Percentiles rank a stretch among this genome's conserved stretches.
phyloP scores from a whole-genome alignment of 2,888 invertebrate species.

The Gortyna flavago region DNA sequence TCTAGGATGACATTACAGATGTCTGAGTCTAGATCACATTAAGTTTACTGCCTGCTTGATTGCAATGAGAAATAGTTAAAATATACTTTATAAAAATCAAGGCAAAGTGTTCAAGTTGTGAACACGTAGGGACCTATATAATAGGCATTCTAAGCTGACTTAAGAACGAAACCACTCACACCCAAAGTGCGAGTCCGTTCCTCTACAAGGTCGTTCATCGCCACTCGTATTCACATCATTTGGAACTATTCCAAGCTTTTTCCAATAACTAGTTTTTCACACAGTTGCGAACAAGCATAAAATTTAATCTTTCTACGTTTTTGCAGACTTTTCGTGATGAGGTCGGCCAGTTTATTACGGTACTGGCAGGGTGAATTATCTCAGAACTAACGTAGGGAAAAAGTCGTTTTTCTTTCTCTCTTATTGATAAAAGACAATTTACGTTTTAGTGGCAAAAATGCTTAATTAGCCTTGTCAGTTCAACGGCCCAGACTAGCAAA shows the following conservation, averaged over 20 bases:
- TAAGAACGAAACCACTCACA: constrained; percentile 36
- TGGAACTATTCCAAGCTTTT: constrained; percentile 73
- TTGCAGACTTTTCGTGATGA: constrained; percentile 19
- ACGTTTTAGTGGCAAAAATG: not conserved
- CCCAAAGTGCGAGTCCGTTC: constrained; percentile 50
- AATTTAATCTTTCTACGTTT: constrained; percentile 38
- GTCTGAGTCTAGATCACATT: not conserved
- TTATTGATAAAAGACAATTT: not conserved
- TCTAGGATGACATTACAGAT: not conserved
- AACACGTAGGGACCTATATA: not conserved
- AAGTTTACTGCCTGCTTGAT: not conserved
- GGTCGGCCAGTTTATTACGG: constrained; percentile 8
- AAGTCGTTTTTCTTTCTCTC: not conserved
- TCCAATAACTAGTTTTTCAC: constrained; percentile 57
- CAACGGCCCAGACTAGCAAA: not conserved
- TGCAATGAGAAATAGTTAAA: not conserved
- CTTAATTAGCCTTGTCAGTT: not conserved
- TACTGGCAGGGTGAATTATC: not conserved
- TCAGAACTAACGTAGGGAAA: not conserved
- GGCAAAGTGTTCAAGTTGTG: not conserved
- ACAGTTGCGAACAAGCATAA: constrained; percentile 44
- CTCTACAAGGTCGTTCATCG: constrained; percentile 65
- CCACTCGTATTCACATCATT: constrained; percentile 64
- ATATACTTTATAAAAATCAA: not conserved
- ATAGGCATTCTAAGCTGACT: constrained; percentile 31